Base-by-base conservation (phyloP, 1,140 invertebrate species). In the Drosophila ironensis region DNA sequence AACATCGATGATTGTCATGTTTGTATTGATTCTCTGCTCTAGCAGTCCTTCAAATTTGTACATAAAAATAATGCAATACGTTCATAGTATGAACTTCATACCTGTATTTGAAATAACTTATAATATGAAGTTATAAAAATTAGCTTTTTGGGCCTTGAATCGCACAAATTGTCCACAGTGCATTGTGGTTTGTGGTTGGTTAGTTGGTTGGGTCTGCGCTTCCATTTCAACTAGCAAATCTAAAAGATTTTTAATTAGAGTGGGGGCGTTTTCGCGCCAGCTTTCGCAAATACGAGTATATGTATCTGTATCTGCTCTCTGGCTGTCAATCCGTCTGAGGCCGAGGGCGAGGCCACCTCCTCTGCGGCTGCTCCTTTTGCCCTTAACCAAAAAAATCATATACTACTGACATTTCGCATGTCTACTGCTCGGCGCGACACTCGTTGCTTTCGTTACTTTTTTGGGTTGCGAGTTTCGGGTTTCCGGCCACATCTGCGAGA, bases 371-470 rank as follows among this genome's bases (percentile, higher is more conserved):
- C 46, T 68, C 52, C 56, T 47, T 51, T 53, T 50, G 61, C 56
- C 71, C 68, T 53, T 71, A 56, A 81, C 72, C 72, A 69, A 82
- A 82, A 80, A 82, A 82, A n/a, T 84, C 48, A 82, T 82, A 82
- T 77, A 84, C 78, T 73, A 72, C 41, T 71, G 69, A 54, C 56
- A 54, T 61, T 41, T 53, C 52, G n/a, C n/a, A n/a, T n/a, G n/a
- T n/a, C n/a, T n/a, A n/a, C n/a, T n/a, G n/a, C n/a, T 22, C 14
- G 5, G 33, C 14, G 12, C 12, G 33, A 37, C n/a, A 37, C 30
- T 33, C 30, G 30, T 33, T 37, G 14, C 33, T 37, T 35, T 6
- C 0, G 30, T 35, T 17, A 17, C 19, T 42, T 24, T 64, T 33
- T 37, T 20, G 19, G 40, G 22, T 27, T 69, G 61, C 60, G 35